Percentiles rank a stretch among this genome's conserved stretches.
These are phyloP conservation scores for Taenioides sp. DNA, from an alignment of 2,797 vertebrate genomes.

Conservation along the genomic window DNA sequence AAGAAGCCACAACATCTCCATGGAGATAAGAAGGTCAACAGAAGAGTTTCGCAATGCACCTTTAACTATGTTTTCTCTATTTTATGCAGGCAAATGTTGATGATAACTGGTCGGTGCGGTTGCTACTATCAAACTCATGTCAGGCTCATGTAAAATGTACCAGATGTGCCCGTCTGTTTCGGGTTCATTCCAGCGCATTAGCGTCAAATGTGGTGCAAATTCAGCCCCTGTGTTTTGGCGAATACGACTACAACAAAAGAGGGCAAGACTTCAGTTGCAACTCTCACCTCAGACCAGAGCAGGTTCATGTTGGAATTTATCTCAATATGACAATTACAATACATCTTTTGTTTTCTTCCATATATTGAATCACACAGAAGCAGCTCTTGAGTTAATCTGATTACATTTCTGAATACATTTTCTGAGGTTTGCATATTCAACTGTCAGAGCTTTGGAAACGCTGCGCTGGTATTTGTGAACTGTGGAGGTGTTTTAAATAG, in stretches of 20 bases:
- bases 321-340: background rate
- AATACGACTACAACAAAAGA: slow-evolving; percentile 31
- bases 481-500: no score
- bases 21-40: background rate
- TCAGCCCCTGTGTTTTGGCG: slow-evolving; percentile 42
- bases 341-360: background rate
- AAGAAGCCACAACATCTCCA: background rate
- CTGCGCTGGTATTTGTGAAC: no score
- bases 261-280: slow-evolving; percentile 24
- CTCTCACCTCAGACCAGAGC: slow-evolving; percentile 32
- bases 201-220: slow-evolving; percentile 53
- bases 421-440: no score
- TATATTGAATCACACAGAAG: no score
- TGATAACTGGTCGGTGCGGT: slow-evolving; percentile 31
- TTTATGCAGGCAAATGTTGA: slow-evolving; percentile 42
- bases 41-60: background rate
- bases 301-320: background rate
- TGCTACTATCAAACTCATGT: slow-evolving; percentile 22
- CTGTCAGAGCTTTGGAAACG: no score
- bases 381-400: no score
- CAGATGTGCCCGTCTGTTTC: slow-evolving; percentile 49
- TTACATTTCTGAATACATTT: no score
- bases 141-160: slow-evolving; percentile 45
- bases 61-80: slow-evolving; percentile 9
- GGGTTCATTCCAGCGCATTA: slow-evolving; percentile 69